Evolutionary conservation across 2,888 invertebrate species (phyloP).

Genomic region (Ormyrus labotus): DNA sequence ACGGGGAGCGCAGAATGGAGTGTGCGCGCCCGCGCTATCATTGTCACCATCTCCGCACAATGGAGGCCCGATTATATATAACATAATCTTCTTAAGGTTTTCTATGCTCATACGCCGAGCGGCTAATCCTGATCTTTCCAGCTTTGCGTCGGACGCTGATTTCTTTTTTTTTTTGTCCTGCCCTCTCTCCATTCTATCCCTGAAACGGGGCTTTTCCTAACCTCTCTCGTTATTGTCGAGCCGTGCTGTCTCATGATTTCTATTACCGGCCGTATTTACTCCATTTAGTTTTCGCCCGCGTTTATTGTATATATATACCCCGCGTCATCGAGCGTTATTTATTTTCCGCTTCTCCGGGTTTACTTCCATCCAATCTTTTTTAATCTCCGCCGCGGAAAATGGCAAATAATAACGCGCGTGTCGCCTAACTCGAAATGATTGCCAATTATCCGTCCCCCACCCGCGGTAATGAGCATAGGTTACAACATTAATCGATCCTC

Average conservation of each 20-base stretch:
- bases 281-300: constrained; percentile 1
- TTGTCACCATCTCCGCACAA: constrained; percentile 50
- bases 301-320: too few species aligned
- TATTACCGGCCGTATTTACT: constrained; percentile 15
- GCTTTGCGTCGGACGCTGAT: constrained; percentile 48
- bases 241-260: constrained; percentile 46
- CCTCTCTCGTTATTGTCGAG: constrained; percentile 48
- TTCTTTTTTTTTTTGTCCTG: constrained; percentile 31
- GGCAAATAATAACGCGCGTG: too few species aligned
- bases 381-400: too few species aligned
- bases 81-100: constrained; percentile 57
- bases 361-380: too few species aligned
- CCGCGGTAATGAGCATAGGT: background rate
- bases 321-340: too few species aligned
- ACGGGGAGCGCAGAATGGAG: constrained; percentile 11
- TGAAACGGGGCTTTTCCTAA: constrained; percentile 49
- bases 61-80: constrained; percentile 33
- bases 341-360: too few species aligned
- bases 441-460: background rate
- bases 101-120: constrained; percentile 41
- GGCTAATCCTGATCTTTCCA: constrained; percentile 57
- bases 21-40: constrained; percentile 40
- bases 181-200: constrained; percentile 39
- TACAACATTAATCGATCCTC: background rate
- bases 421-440: background rate